Percentiles rank a stretch among this genome's conserved stretches.
These are phyloP conservation scores for Perodicticus potto DNA, from an alignment of 2,797 vertebrate genomes.

Conservation along the genomic window DNA sequence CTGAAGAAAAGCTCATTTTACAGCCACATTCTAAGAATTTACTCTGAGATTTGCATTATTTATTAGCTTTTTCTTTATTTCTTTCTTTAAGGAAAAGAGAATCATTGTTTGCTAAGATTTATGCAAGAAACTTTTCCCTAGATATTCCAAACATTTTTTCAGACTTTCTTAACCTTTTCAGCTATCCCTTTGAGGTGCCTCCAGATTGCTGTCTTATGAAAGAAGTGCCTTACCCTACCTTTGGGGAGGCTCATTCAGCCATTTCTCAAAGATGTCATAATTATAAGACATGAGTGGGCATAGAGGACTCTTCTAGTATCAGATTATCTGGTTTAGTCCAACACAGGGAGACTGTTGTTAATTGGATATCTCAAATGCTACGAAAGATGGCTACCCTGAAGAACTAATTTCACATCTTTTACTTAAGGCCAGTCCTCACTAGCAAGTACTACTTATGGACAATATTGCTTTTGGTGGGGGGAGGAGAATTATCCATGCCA, in stretches of 20 bases:
- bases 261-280: constrained; percentile 31
- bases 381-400: not conserved
- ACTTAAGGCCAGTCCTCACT: not conserved
- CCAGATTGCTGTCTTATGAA: constrained; percentile 45
- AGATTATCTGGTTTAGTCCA: constrained; percentile 38
- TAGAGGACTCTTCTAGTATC: not conserved
- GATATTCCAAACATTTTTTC: constrained; percentile 59
- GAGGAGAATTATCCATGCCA: not conserved
- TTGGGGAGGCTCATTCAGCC: not conserved
- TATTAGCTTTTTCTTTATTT: constrained; percentile 14
- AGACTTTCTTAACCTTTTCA: constrained; percentile 40
- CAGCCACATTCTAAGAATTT: constrained; percentile 10
- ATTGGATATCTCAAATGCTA: not conserved
- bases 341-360: not conserved
- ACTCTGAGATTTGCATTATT: not conserved
- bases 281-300: not conserved
- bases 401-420: not conserved
- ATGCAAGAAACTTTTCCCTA: constrained; percentile 36
- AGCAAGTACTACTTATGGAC: not conserved
- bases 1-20: constrained; percentile 57
- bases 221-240: not conserved
- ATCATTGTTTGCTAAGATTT: constrained; percentile 69
- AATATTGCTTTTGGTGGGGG: not conserved
- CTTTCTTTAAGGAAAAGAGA: constrained; percentile 59
- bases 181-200: not conserved